Conservation (phyloP, 1,140 invertebrate genomes). For the Brachionus sp. region DNA sequence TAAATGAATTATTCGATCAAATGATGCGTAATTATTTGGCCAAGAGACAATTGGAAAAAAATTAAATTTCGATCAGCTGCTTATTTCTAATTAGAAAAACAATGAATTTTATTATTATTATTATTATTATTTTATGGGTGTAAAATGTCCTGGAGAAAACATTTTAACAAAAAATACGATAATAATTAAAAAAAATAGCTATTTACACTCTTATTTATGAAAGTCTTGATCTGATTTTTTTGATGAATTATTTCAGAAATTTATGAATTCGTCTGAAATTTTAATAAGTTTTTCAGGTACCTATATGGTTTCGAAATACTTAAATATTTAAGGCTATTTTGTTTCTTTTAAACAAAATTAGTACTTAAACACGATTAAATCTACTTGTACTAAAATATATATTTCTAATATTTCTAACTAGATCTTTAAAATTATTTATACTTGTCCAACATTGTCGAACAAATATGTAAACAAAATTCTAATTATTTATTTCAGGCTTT, state of each 20-base stretch:
- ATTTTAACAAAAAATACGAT: not conserved
- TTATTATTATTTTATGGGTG: not conserved
- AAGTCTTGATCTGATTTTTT: not conserved
- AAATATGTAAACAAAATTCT: no score
- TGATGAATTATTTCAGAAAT: not conserved
- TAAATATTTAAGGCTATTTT: no score
- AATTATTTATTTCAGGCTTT: no score
- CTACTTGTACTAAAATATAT: no score
- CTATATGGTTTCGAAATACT: not conserved
- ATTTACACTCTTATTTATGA: not conserved
- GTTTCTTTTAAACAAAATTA: no score
- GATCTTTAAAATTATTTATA: no score
- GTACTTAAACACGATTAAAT: no score
- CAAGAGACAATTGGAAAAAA: not conserved
- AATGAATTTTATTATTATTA: not conserved
- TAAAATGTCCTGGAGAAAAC: not conserved
- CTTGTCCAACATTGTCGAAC: no score
- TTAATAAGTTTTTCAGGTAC: not conserved
- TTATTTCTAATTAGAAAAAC: not conserved
- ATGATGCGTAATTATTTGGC: constrained; percentile 7
- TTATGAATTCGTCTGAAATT: not conserved
- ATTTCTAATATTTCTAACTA: no score
- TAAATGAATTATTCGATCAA: not conserved
- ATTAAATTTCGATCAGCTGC: not conserved
- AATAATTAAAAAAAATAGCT: not conserved